phyloP scores from a whole-genome alignment of 2,797 vertebrate genomes.

The Hapalemur alaotrensis region DNA sequence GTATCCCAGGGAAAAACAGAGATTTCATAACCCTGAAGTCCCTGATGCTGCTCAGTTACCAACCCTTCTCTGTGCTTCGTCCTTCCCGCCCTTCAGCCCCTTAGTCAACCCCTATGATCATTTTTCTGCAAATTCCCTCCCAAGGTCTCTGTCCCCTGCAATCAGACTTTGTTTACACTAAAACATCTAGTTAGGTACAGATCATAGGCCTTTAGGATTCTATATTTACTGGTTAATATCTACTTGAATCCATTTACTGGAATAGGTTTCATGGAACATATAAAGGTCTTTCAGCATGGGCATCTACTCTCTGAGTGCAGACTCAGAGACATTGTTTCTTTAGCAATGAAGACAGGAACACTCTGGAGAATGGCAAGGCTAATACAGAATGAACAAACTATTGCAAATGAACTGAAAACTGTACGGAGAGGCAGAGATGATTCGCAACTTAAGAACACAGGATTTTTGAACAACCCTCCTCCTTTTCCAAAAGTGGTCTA shows the following conservation, averaged over 20 bases:
- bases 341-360: slow-evolving; percentile 12
- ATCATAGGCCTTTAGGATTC: slow-evolving; percentile 30
- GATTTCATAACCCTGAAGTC: background rate
- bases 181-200: slow-evolving; percentile 8
- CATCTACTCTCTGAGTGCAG: background rate
- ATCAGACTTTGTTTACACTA: background rate
- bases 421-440: background rate
- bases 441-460: background rate
- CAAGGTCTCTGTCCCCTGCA: background rate
- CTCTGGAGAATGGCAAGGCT: background rate
- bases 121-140: background rate
- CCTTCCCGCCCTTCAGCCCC: background rate
- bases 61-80: background rate
- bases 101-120: background rate
- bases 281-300: background rate
- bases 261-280: slow-evolving; percentile 50
- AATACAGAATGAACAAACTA: background rate
- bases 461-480: background rate
- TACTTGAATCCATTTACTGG: slow-evolving; percentile 28
- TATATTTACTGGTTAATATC: slow-evolving; percentile 19
- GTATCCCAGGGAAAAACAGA: background rate
- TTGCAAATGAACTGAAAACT: background rate
- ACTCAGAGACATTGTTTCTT: background rate
- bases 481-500: background rate
- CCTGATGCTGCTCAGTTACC: background rate